Conservation (phyloP, 2,797 vertebrate species). For the Myotis planiceps region DNA sequence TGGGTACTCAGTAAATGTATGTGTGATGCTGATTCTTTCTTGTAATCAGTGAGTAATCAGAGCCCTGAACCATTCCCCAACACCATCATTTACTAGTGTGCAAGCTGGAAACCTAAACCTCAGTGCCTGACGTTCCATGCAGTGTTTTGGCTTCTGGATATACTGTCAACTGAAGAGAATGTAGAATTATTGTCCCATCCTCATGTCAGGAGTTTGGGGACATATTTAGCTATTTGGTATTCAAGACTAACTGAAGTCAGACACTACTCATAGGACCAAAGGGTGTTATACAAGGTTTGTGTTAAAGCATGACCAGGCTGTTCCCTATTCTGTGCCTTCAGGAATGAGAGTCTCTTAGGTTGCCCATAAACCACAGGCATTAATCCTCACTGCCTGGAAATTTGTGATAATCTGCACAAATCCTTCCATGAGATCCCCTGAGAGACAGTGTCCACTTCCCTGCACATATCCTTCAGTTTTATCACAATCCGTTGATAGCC, state of each 20-base stretch:
- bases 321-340: background rate
- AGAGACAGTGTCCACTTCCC: background rate
- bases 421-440: background rate
- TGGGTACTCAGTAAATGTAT: background rate
- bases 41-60: background rate
- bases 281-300: constrained; percentile 43
- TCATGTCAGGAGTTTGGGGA: background rate
- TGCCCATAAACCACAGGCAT: background rate
- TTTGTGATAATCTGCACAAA: background rate
- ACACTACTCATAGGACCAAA: background rate
- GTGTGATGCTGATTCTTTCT: background rate
- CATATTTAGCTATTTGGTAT: constrained; percentile 42
- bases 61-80: background rate
- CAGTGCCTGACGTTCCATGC: background rate
- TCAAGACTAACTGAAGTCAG: constrained; percentile 64
- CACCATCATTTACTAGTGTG: background rate
- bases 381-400: background rate
- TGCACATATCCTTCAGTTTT: background rate
- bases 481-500: background rate
- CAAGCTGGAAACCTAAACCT: background rate
- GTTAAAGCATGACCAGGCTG: constrained; percentile 66
- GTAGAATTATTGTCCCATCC: constrained; percentile 29
- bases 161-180: background rate
- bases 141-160: background rate
- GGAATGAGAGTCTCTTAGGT: background rate